These are phyloP conservation scores for Palythoa grandiflora DNA, from an alignment of 92 coral and sea anemone species.

Conservation along the genomic window DNA sequence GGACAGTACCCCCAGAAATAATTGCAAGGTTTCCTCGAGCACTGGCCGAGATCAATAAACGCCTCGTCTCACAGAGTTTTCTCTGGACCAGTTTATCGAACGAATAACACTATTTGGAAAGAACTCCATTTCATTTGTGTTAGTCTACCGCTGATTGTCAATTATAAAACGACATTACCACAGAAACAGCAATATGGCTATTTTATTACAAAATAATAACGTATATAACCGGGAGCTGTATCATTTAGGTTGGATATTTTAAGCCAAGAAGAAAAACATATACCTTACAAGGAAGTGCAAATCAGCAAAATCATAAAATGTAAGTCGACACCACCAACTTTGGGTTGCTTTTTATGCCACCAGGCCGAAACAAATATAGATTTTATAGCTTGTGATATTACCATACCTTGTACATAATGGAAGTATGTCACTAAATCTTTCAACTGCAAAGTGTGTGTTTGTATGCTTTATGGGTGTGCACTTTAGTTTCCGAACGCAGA, in stretches of 20 bases:
- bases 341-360: background rate
- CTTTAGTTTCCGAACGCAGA: no score
- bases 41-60: slow-evolving; percentile 37
- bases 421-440: background rate
- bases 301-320: background rate
- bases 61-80: slow-evolving; percentile 36
- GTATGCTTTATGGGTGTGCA: background rate
- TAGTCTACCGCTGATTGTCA: background rate
- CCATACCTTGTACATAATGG: background rate
- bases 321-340: background rate
- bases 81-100: slow-evolving; percentile 48
- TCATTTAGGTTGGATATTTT: background rate
- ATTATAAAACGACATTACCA: background rate
- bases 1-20: slow-evolving; percentile 29
- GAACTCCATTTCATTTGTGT: background rate
- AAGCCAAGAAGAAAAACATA: background rate
- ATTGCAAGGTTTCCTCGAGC: slow-evolving; percentile 27
- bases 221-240: background rate
- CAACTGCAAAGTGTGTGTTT: background rate
- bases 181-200: background rate
- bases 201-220: background rate
- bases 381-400: background rate
- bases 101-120: background rate
- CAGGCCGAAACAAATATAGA: background rate
- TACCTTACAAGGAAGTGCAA: background rate